These are phyloP conservation scores for Mya arenaria DNA, from an alignment of 1,140 invertebrate genomes.

Conservation along the genomic window DNA sequence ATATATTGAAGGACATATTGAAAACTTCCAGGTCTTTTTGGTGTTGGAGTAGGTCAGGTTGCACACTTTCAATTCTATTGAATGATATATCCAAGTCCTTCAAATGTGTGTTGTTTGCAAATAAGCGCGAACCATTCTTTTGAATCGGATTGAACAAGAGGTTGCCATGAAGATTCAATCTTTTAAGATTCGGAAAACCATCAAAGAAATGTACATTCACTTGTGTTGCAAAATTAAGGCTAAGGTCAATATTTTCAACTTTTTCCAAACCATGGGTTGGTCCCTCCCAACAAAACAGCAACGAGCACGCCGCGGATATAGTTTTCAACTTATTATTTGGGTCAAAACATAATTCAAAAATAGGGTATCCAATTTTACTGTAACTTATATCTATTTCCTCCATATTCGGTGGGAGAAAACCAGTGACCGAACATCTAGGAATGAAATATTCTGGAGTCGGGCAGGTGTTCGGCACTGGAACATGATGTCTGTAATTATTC, in stretches of 20 bases:
- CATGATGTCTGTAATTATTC: too few relatives aligned
- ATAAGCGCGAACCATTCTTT: background rate
- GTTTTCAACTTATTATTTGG: conserved; percentile 20
- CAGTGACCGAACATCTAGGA: background rate
- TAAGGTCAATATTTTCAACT: conserved; percentile 6
- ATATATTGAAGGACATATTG: background rate
- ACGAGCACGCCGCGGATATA: conserved; percentile 4
- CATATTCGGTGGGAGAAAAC: conserved; percentile 22
- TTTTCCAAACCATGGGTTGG: conserved; percentile 13
- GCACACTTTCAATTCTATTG: background rate
- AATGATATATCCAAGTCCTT: conserved; percentile 5
- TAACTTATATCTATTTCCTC: conserved; percentile 23
- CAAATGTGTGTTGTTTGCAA: background rate
- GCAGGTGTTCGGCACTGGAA: too few relatives aligned
- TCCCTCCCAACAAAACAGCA: conserved; percentile 44
- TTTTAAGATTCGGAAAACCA: background rate
- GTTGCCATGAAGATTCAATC: background rate
- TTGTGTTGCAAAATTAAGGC: background rate
- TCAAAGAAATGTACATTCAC: conserved; percentile 5
- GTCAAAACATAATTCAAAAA: background rate
- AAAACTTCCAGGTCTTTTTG: background rate
- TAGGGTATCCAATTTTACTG: background rate
- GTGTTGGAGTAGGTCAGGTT: background rate
- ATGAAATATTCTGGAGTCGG: background rate
- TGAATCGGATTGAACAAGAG: background rate